phyloP scores from a whole-genome alignment of 2,113 vertebrate species.

The Hyperopisus bebe region DNA sequence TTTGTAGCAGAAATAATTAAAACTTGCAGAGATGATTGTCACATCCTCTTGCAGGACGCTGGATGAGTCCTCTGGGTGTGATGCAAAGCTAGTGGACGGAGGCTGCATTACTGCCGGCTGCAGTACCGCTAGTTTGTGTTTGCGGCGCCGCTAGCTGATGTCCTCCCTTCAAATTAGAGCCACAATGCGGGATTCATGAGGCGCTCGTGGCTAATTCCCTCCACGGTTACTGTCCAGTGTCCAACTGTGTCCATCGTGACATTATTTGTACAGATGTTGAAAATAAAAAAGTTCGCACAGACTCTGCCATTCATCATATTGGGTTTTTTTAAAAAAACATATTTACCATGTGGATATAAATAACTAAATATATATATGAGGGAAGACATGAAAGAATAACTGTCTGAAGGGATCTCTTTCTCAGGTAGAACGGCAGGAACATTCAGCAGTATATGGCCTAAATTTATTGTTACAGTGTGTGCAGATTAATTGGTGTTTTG shows the following conservation, averaged over 20 bases:
- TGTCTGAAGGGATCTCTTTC: background rate
- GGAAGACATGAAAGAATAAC: background rate
- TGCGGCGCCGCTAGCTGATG: background rate
- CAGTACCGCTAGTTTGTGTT: background rate
- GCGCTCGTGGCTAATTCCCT: background rate
- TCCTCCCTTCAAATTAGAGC: background rate
- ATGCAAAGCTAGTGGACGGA: background rate
- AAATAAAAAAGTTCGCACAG: background rate
- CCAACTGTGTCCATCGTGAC: background rate
- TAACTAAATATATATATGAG: background rate
- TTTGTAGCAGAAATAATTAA: no score
- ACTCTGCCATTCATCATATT: constrained; percentile 5
- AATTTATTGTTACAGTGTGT: background rate
- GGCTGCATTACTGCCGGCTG: background rate
- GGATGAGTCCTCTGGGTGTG: background rate
- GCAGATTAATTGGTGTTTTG: background rate
- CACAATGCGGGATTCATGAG: background rate
- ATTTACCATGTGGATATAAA: constrained; percentile 12
- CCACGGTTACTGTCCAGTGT: background rate
- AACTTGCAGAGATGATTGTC: no score
- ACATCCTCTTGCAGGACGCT: no score
- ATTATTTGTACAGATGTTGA: constrained; percentile 5
- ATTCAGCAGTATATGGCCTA: background rate
- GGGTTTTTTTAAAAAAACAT: background rate
- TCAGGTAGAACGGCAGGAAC: background rate